Evolutionary conservation across 1,140 invertebrate species (phyloP), one percentile per base, ranked within the genome.

Genomic region (Medauroidea extradentata): DNA sequence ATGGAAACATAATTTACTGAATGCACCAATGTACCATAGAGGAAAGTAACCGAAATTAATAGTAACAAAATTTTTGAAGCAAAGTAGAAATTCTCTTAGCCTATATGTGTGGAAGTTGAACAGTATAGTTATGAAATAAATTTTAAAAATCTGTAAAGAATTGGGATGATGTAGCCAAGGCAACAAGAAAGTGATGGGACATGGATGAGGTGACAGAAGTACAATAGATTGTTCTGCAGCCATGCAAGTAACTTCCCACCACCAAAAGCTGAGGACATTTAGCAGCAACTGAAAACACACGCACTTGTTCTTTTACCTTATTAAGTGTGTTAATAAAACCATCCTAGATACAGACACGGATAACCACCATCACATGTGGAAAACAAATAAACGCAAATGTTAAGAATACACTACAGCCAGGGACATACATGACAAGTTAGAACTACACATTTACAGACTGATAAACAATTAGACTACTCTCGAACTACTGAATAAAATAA

Each of bases 301-400:
- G 11, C 29, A 34, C 14, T 24, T 42, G 34, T 44, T 49, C 51
- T 66, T 63, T 85, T 85, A 85, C 84, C 84, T 85, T 85, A 66
- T 81, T 83, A 77, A 82, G 82, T 76, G 82, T 82, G 77, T 83
- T 83, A 75, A 85, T 83, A 78, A 83, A 83, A 80, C 85, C 83
- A 73, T 85, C 84, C 84, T 85, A 81, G 39, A 62, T 23, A 63
- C 38, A 60, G 41, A 41, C 49, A 57, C 16, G 43, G 41, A 56
- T 48, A 60, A 62, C 51, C 61, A 63, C 58, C 62, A 60, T 63
- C 62, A 62, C 49, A 62, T 54, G 46, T 54, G 50, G 61, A 53
- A 61, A 62, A 59, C 56, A 62, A 62, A 61, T 25, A 41, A 62
- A 42, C 53, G 54, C 42, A 21, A 57, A 46, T n/a, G 34, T 57